phyloP scores from a whole-genome alignment of 2,888 invertebrate genomes.

The Drosophila villosipedis region DNA sequence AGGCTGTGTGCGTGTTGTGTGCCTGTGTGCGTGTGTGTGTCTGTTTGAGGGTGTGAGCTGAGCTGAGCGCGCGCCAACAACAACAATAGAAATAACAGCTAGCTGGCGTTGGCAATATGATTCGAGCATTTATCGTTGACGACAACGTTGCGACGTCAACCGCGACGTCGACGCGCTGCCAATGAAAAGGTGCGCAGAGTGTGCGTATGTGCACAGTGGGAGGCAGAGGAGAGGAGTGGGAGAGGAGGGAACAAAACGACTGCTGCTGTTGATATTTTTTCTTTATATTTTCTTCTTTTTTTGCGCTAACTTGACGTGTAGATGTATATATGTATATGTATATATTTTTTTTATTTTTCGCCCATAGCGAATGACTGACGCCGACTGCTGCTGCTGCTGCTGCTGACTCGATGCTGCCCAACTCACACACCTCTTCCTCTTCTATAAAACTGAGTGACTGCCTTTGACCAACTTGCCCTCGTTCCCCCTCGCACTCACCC shows the following conservation, averaged over 20 bases:
- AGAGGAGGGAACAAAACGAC: slow-evolving; percentile 25
- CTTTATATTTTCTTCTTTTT: slow-evolving; percentile 35
- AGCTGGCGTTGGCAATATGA: slow-evolving; percentile 52
- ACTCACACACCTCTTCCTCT: neutral
- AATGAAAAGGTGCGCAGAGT: slow-evolving; percentile 63
- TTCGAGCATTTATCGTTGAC: slow-evolving; percentile 60
- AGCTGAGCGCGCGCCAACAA: slow-evolving; percentile 41
- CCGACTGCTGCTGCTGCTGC: slow-evolving; percentile 14
- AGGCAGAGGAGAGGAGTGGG: neutral
- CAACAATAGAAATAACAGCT: slow-evolving; percentile 23
- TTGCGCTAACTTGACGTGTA: slow-evolving; percentile 58
- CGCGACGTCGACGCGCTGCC: slow-evolving; percentile 49
- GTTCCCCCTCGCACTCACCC: neutral
- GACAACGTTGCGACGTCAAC: slow-evolving; percentile 34
- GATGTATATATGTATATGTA: slow-evolving; percentile 18
- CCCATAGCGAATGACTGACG: slow-evolving; percentile 52
- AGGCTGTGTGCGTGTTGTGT: slow-evolving; percentile 1
- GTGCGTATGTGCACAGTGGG: slow-evolving; percentile 36
- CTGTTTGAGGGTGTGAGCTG: slow-evolving; percentile 46
- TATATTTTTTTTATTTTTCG: slow-evolving; percentile 35
- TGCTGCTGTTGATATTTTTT: slow-evolving; percentile 34
- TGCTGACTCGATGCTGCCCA: slow-evolving; percentile 21
- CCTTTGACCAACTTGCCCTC: neutral
- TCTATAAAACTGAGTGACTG: slow-evolving; percentile 1
- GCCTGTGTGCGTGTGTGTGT: neutral